Evolutionary conservation across 1,140 invertebrate species (phyloP), one percentile per base, ranked within the genome.

Genomic region (Drosophila repleta): DNA sequence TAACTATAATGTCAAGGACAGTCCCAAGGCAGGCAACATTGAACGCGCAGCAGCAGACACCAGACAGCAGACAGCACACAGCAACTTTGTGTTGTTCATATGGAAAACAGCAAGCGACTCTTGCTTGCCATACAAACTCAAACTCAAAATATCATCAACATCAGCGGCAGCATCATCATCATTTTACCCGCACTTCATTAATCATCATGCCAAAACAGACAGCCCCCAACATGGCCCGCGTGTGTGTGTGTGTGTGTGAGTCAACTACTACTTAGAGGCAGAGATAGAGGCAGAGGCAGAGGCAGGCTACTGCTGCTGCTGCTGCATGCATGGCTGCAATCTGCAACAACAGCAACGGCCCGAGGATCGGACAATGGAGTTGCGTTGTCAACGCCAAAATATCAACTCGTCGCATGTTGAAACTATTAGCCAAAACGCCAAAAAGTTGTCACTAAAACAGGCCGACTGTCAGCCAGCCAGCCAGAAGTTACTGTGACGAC

Each of bases 361-460:
- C n/a, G 39, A 15, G 17, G 39, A 41, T n/a, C 39, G 63, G 53
- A 74, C 71, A 74, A 70, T 75, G 74, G 55, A 48, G 53, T 18
- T n/a, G 65, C 46, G 69, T 74, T 79, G 76, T 76, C 76, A 79
- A 68, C 74, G 61, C 61, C 65, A 62, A 55, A 78, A 80, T 56
- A 88, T 88, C 82, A 88, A 82, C 78, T 87, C 83, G 66, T 79
- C 75, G 83, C 82, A 79, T 87, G 82, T 88, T 74, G 63, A 79
- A 88, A 78, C 82, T 87, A 87, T 87, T 87, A 87, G 82, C 80
- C 82, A 82, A 87, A 84, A 82, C 48, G 82, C 85, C 82, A 87
- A 68, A 74, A 71, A 69, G 39, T 64, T 75, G 72, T 71, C 72
- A 75, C 57, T 18, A 15, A 21, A 15, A 0, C 17, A 3, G n/a